A percentile compares a stretch with the other conserved stretches of the same genome.
Evolutionary conservation across 1,140 invertebrate genomes (phyloP).

Genomic region (Harpegnathos saltator): DNA sequence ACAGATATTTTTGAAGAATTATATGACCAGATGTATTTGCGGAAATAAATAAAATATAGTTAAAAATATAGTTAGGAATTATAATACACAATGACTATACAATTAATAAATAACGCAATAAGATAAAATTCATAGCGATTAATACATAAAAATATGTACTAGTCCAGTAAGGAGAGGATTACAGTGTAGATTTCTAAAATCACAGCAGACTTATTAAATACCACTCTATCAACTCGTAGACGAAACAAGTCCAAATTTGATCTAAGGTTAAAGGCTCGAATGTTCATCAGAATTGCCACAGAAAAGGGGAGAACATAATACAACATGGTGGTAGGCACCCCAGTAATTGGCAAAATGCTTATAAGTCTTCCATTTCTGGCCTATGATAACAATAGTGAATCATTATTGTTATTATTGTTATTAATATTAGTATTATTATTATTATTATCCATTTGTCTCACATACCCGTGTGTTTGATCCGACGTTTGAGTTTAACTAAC

Average conservation of each 20-base stretch:
- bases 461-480: slow-evolving; percentile 11
- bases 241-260: slow-evolving; percentile 28
- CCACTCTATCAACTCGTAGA: slow-evolving; percentile 43
- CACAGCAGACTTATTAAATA: slow-evolving; percentile 64
- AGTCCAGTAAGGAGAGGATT: slow-evolving; percentile 63
- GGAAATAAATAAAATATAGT: slow-evolving; percentile 30
- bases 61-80: slow-evolving; percentile 5
- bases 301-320: slow-evolving; percentile 49
- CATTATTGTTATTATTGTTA: slow-evolving; percentile 44
- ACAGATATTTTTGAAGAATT: background rate
- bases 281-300: slow-evolving; percentile 36
- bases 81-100: background rate
- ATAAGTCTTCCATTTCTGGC: slow-evolving; percentile 18
- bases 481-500: slow-evolving; percentile 2
- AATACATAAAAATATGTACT: slow-evolving; percentile 20
- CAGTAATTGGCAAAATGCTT: slow-evolving; percentile 72
- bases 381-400: slow-evolving; percentile 30
- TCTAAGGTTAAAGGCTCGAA: slow-evolving; percentile 38
- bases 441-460: slow-evolving; percentile 41
- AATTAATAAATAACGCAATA: slow-evolving; percentile 23
- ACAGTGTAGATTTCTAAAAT: slow-evolving; percentile 58
- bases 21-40: slow-evolving; percentile 1
- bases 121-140: slow-evolving; percentile 32
- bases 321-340: slow-evolving; percentile 59
- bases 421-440: slow-evolving; percentile 39